Evolutionary conservation across 2,797 vertebrate genomes (phyloP).

Genomic region (Molossus alvarezi): DNA sequence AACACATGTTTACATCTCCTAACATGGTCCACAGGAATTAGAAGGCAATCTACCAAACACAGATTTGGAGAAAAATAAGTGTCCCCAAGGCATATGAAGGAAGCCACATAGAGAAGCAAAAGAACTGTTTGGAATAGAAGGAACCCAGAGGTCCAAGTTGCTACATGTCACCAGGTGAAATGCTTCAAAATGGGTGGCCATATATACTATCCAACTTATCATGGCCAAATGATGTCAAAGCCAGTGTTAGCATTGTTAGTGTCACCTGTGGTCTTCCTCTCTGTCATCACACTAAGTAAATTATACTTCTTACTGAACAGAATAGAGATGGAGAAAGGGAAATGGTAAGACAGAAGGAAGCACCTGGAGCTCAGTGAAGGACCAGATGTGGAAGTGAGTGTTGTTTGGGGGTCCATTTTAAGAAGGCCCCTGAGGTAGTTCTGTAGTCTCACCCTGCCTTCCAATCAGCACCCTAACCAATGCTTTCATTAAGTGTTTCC

Average conservation of each 20-base stretch:
- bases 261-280: neutral
- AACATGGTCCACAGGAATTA: neutral
- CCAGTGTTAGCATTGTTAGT: neutral
- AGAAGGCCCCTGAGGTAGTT: neutral
- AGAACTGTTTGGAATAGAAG: slow-evolving; percentile 40
- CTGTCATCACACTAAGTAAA: slow-evolving; percentile 15
- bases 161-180: neutral
- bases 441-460: neutral
- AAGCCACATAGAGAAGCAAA: slow-evolving; percentile 41
- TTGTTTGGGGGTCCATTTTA: neutral
- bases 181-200: neutral
- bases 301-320: slow-evolving; percentile 31
- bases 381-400: neutral
- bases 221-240: slow-evolving; percentile 22
- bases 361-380: neutral
- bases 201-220: neutral
- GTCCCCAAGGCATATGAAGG: neutral
- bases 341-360: slow-evolving; percentile 1
- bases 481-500: neutral
- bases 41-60: neutral
- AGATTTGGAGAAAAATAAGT: neutral
- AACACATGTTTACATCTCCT: neutral
- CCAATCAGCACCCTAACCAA: neutral
- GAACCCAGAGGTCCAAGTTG: neutral
- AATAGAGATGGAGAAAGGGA: neutral